Conservation (phyloP, 2,113 vertebrate species). For the Turdus rufiventris region DNA sequence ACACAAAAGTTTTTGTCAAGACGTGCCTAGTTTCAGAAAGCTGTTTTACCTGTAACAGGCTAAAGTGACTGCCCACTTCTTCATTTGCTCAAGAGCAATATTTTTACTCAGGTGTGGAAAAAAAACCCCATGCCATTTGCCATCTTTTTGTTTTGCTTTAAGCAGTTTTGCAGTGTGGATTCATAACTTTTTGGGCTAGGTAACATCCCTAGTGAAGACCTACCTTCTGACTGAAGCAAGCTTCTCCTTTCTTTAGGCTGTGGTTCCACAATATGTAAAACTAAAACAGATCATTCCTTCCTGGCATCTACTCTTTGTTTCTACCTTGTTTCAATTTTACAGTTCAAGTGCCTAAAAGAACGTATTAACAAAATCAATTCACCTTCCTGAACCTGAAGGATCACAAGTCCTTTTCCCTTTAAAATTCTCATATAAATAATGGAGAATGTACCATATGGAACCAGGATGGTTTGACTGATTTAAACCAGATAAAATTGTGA, state of each 20-base stretch:
- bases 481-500: neutral
- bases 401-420: neutral
- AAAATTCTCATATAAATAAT: neutral
- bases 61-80: neutral
- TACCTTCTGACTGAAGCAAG: neutral
- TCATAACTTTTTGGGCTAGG: neutral
- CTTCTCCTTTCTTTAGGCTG: neutral
- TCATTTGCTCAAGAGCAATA: neutral
- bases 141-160: neutral
- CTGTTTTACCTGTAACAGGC: neutral
- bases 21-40: neutral
- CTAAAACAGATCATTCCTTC: neutral
- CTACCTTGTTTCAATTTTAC: neutral
- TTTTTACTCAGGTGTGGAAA: neutral
- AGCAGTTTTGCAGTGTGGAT: neutral
- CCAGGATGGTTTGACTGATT: neutral
- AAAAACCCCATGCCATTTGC: rapidly evolving
- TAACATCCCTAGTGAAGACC: neutral
- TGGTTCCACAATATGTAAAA: neutral
- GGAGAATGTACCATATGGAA: rapidly evolving
- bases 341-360: neutral
- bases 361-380: neutral
- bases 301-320: neutral
- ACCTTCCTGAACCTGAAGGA: neutral
- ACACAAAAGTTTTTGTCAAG: neutral